Percentiles rank a stretch among this genome's conserved stretches.
These are phyloP conservation scores for Ommatoiulus sabulosus DNA, from an alignment of 2,888 invertebrate species.

Conservation along the genomic window DNA sequence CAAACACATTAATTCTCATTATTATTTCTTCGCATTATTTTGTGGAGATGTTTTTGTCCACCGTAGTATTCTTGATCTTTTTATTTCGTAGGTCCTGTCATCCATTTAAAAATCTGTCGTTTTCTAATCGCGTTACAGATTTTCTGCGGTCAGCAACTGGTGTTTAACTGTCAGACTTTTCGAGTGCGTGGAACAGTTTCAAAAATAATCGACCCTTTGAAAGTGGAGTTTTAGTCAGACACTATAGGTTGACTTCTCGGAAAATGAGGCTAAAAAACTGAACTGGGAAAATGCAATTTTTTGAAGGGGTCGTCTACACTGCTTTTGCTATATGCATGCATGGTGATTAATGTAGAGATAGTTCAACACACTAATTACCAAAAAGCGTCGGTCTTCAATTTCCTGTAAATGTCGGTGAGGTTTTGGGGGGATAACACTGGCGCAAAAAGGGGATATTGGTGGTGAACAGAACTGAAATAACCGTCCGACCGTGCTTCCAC, in stretches of 20 bases:
- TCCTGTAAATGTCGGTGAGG: slow-evolving; percentile 38
- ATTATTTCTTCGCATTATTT: background rate
- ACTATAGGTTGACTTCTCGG: slow-evolving; percentile 1
- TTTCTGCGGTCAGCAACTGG: background rate
- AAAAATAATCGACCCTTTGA: background rate
- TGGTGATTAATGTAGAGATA: slow-evolving; percentile 45
- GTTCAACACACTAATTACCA: slow-evolving; percentile 46
- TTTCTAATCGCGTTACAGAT: background rate
- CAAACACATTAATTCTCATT: no score
- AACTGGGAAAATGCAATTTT: slow-evolving; percentile 15
- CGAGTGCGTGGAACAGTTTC: background rate
- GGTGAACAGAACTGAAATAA: slow-evolving; percentile 45
- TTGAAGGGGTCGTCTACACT: slow-evolving; percentile 41
- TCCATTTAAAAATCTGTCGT: background rate
- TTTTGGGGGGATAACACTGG: background rate
- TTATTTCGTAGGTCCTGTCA: background rate
- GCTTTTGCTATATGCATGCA: background rate
- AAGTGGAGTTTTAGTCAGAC: background rate
- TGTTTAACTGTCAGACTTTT: background rate
- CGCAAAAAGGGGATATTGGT: slow-evolving; percentile 38
- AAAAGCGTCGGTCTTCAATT: slow-evolving; percentile 36
- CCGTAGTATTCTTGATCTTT: background rate
- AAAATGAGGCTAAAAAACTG: slow-evolving; percentile 39
- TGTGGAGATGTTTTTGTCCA: background rate
- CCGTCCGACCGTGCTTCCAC: slow-evolving; percentile 47